Evolutionary conservation across 2,888 invertebrate species (phyloP), one percentile per base, ranked within the genome.

Genomic region (Temnothorax unifasciatus): DNA sequence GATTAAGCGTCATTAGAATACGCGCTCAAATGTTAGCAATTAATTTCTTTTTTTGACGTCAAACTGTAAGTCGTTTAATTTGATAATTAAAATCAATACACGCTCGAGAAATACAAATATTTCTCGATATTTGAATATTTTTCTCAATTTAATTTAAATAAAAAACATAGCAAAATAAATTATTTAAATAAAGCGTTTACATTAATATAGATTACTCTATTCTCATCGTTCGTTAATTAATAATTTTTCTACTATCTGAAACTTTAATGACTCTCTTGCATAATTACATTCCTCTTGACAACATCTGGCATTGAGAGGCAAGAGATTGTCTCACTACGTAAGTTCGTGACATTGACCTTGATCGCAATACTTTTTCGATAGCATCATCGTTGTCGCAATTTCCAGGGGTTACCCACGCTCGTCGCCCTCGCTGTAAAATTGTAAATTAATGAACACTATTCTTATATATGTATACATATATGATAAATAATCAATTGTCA

Each of bases 1-100:
- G 84, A 87, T 87, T 86, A 89, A 73, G 61, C 68, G 61, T 79
- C 77, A 88, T 89, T 89, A 84, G 83, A 86, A 88, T 87, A 69
- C 41, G 15, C 15, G 4, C 18, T 57, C 11, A 69, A 88, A 89
- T 85, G 71, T 71, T 50, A 54, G 8, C 11, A 3, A 29, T 76
- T 61, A 68, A n/a, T 21, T 64, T 41, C 82, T 18, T 77, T 66
- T 52, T 25, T 82, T 34, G 4, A 81, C n/a, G 74, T 29, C 41
- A 59, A 29, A 61, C 25, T 18, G 15, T 64, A 61, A 34, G 34
- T 6, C 18, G 59, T 47, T 38, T 38, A 38, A 38, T 38, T 38
- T 34, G 3, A 34, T 47, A 15, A 61, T 75, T 38, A 50, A 63
- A 38, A 64, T 15, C 25, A 66, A 34, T 4, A 4, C 29, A 4